These are phyloP conservation scores for Catalaphyllia jardinei DNA, from an alignment of 64 coral and sea anemone genomes.

Conservation along the genomic window DNA sequence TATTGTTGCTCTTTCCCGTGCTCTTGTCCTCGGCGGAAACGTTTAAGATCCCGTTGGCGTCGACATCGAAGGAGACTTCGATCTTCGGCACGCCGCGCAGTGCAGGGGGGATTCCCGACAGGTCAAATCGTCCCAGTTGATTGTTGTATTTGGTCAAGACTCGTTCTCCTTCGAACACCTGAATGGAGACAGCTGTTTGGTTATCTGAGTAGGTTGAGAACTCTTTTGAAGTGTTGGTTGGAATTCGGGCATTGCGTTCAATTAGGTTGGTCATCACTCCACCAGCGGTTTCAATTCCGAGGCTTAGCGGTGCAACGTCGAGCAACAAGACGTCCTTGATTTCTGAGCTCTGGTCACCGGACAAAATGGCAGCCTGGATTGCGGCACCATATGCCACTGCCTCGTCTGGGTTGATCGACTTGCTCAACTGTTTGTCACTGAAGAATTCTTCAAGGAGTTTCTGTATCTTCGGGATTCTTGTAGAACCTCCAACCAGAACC, in stretches of 20 bases:
- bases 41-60: conserved; percentile 84
- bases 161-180: conserved; percentile 86
- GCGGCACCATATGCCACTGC: conserved; percentile 86
- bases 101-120: conserved; percentile 74
- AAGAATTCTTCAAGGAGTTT: conserved; percentile 65
- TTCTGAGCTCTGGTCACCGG: conserved; percentile 65
- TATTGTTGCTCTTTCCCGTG: conserved; percentile 61
- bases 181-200: conserved; percentile 66
- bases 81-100: conserved; percentile 80
- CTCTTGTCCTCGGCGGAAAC: conserved; percentile 79
- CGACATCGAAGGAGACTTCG: conserved; percentile 75
- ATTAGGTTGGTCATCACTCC: conserved; percentile 76
- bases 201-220: conserved; percentile 84
- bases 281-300: conserved; percentile 74
- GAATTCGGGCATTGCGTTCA: conserved; percentile 73
- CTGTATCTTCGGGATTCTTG: conserved; percentile 82
- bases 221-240: conserved; percentile 48
- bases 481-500: conserved; percentile 83
- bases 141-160: conserved; percentile 71
- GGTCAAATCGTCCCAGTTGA: conserved; percentile 64
- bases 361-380: conserved; percentile 77
- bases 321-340: conserved; percentile 69
- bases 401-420: conserved; percentile 91
- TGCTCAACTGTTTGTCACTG: conserved; percentile 68
- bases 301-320: conserved; percentile 71